phyloP scores from a whole-genome alignment of 2,113 vertebrate species.

The Lates calcarifer region DNA sequence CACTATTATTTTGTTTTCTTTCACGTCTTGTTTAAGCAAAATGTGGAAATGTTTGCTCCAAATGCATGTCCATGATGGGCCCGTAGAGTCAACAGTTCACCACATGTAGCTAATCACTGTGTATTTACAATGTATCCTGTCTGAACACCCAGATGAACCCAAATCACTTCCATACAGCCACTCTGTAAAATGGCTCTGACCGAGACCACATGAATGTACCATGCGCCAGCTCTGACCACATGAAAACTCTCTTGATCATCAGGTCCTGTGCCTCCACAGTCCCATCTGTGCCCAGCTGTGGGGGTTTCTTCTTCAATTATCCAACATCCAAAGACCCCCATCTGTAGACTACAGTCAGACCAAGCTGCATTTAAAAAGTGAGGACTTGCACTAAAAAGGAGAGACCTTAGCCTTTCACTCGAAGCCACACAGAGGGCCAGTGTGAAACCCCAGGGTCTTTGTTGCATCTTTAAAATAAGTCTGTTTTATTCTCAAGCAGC shows the following conservation, averaged over 20 bases:
- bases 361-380: constrained; percentile 26
- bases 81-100: constrained; percentile 58
- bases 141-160: constrained; percentile 78
- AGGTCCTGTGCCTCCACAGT: constrained; percentile 55
- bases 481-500: constrained; percentile 39
- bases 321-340: constrained; percentile 53
- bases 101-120: constrained; percentile 75
- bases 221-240: constrained; percentile 63
- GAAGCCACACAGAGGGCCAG: constrained; percentile 50
- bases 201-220: constrained; percentile 70
- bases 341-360: constrained; percentile 53
- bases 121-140: constrained; percentile 78
- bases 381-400: constrained; percentile 22
- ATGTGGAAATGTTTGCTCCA: constrained; percentile 62
- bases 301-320: constrained; percentile 48
- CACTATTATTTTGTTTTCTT: constrained; percentile 53
- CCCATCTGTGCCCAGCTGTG: constrained; percentile 63
- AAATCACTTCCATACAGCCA: constrained; percentile 80
- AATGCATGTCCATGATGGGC: constrained; percentile 38
- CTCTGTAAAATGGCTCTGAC: constrained; percentile 58
- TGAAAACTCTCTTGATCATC: constrained; percentile 71
- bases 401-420: constrained; percentile 47
- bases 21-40: constrained; percentile 58
- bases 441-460: constrained; percentile 42
- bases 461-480: constrained; percentile 47